Base-by-base conservation (phyloP, 2,113 vertebrate genomes). In the Eupsittula cactorum region DNA sequence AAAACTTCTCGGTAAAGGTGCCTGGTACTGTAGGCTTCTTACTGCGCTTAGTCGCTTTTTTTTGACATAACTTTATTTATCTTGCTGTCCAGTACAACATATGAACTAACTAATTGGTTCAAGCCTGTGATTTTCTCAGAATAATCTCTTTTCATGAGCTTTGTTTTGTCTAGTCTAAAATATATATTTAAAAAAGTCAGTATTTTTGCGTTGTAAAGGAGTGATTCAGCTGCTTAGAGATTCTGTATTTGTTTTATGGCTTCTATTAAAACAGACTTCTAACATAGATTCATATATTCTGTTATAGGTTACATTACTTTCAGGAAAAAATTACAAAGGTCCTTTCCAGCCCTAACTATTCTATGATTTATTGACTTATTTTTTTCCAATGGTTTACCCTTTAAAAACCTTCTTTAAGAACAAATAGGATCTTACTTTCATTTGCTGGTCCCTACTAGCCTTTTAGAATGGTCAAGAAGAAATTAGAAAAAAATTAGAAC, bases 141-240 rank as follows among this genome's bases (percentile, higher is more conserved):
- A 25, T 69, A 41, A 9, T 6, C 21, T 57, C 17, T 46, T n/a
- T 17, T 31, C 39, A 55, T 31, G 8, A 57, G 20, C 17, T 52
- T 69, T 88, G 14, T 11, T 62, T 47, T 55, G 13, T 29, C 33
- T 44, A 39, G 18, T 31, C 24, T 50, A 52, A 63, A 65, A 37
- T 42, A 14, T 0, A 0, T 10, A 19, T 7, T 37, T 53, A 25
- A 3, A 28, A 47, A 64, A 63, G 24, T 41, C 19, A 24, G 8
- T 71, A 11, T 60, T 89, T 80, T 71, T 67, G 8, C 16, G 12
- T 81, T 64, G 16, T 76, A 68, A 74, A 50, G 35, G 29, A 64
- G 13, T 41, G 9, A 33, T 59, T 52, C 3, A 69, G 46, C 25
- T 46, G 25, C 42, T 75, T 75, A 4, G 35, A 59, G 49, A 37